Conservation (phyloP, 2,113 vertebrate species). For the Pedetes capensis region DNA sequence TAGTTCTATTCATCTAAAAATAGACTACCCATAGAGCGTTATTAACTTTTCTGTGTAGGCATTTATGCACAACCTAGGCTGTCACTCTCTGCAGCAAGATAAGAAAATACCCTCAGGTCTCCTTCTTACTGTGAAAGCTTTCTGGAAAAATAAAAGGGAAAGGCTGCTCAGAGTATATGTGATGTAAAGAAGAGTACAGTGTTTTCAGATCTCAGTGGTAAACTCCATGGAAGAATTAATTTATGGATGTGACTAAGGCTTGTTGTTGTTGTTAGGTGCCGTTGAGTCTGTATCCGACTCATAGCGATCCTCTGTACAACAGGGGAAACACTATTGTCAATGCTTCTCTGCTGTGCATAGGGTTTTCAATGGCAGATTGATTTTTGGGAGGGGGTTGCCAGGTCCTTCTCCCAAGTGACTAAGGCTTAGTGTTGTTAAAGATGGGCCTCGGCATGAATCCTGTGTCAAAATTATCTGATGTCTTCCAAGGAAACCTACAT, state of each 20-base stretch:
- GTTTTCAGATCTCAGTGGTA: neutral
- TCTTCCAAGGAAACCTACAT: neutral
- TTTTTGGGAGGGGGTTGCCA: too few relatives aligned
- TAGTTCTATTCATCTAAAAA: conserved; percentile 68
- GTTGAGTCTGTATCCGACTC: too few relatives aligned
- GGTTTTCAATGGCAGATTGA: too few relatives aligned
- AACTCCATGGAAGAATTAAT: neutral
- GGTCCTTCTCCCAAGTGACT: too few relatives aligned
- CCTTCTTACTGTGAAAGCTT: neutral
- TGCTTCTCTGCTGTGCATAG: too few relatives aligned
- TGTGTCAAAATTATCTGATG: neutral
- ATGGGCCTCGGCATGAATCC: neutral
- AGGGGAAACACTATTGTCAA: too few relatives aligned
- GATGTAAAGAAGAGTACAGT: neutral
- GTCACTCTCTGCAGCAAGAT: conserved; percentile 38
- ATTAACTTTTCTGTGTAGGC: conserved; percentile 66
- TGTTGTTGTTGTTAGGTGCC: neutral
- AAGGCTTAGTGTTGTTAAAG: neutral
- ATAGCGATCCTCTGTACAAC: too few relatives aligned
- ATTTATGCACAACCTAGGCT: conserved; percentile 40
- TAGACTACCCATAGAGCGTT: conserved; percentile 63
- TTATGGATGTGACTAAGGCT: neutral
- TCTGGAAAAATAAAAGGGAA: conserved; percentile 36
- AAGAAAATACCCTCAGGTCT: conserved; percentile 55
- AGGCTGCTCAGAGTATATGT: neutral